A percentile compares a stretch with the other conserved stretches of the same genome.
Evolutionary conservation across 2,113 vertebrate species (phyloP).

Genomic region (Tragulus kanchil): DNA sequence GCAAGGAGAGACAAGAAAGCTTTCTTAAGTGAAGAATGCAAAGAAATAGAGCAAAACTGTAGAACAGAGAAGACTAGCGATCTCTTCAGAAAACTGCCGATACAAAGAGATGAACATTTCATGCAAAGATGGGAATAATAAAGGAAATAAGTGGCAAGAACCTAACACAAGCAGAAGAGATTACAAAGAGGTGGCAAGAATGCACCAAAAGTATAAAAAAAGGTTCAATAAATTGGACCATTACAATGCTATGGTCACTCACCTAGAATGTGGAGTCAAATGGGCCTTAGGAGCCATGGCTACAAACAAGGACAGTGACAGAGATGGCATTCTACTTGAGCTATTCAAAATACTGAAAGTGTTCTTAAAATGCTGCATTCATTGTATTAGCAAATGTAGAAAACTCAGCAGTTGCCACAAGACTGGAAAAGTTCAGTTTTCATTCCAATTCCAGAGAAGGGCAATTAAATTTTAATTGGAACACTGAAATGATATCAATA

Average conservation of each 20-base stretch:
- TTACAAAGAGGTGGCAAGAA: not conserved
- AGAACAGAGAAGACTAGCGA: not conserved
- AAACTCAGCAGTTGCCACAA: not conserved
- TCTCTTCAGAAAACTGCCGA: not conserved
- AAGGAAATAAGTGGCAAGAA: not conserved
- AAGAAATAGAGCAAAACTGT: not conserved
- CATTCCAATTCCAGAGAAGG: not conserved
- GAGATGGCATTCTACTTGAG: not conserved
- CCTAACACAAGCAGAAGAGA: not conserved
- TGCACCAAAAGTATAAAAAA: not conserved
- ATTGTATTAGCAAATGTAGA: not conserved
- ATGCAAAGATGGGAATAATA: not conserved
- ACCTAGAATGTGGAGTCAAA: not conserved
- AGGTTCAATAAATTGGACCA: not conserved
- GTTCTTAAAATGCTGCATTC: not conserved
- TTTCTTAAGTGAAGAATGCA: not conserved
- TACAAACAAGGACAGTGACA: not conserved
- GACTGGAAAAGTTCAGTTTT: not conserved
- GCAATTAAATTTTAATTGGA: slow-evolving; percentile 38
- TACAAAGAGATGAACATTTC: not conserved
- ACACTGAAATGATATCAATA: not conserved
- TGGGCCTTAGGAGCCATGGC: not conserved
- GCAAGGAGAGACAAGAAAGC: not conserved
- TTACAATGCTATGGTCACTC: not conserved
- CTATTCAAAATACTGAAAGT: not conserved